phyloP scores from a whole-genome alignment of 2,113 vertebrate species.

The Hystrix cristata region DNA sequence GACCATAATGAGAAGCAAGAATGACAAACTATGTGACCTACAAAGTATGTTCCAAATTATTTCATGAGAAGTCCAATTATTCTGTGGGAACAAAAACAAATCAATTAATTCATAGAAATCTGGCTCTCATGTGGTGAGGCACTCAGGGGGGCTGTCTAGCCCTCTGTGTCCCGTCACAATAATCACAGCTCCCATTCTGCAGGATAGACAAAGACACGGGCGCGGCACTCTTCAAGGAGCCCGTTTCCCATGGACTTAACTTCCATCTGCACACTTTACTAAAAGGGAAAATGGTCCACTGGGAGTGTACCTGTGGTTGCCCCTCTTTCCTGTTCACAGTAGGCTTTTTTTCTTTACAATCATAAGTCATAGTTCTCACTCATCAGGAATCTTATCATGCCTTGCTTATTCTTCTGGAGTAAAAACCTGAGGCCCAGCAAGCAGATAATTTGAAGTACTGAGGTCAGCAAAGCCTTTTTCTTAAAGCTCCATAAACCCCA shows the following conservation, averaged over 20 bases:
- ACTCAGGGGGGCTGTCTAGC: not conserved
- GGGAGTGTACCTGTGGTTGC: fast-evolving
- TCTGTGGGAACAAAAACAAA: not conserved
- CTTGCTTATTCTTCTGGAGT: not conserved
- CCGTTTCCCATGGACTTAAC: not conserved
- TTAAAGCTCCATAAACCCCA: not conserved
- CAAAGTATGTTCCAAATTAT: not conserved
- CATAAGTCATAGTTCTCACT: not conserved
- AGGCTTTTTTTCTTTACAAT: not conserved
- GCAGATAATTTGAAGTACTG: not conserved
- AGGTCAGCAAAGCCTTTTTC: not conserved
- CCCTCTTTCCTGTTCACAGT: not conserved
- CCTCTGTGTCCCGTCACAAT: not conserved
- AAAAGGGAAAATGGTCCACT: not conserved
- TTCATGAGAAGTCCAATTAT: not conserved
- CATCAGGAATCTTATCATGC: too few species aligned
- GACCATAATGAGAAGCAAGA: not conserved
- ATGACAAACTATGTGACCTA: not conserved
- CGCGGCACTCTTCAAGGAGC: not conserved
- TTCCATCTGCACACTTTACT: not conserved
- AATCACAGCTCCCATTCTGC: not conserved
- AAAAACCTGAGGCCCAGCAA: not conserved
- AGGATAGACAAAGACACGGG: not conserved
- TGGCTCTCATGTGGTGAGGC: not conserved
- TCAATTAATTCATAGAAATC: not conserved